phyloP scores from a whole-genome alignment of 2,113 vertebrate species.

The Otocyon megalotis region DNA sequence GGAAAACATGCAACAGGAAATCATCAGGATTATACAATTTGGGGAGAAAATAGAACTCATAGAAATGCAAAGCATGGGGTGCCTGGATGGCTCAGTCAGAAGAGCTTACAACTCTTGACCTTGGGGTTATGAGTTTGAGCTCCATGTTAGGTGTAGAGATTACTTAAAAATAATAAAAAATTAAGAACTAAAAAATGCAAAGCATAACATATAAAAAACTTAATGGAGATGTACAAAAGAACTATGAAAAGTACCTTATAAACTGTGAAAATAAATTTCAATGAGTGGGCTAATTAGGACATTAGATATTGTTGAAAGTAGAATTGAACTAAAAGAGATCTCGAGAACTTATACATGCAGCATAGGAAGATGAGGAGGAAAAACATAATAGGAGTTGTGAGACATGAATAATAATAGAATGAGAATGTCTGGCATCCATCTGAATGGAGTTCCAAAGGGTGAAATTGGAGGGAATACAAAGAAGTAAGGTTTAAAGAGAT shows the following conservation, averaged over 20 bases:
- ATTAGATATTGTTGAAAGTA: background rate
- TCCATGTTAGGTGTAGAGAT: background rate
- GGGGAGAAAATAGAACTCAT: background rate
- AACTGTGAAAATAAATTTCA: background rate
- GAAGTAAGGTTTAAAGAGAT: background rate
- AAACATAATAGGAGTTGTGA: background rate
- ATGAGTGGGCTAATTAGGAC: background rate
- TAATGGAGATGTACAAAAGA: background rate
- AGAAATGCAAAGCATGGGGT: background rate
- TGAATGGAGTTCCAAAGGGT: background rate
- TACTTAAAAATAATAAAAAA: background rate
- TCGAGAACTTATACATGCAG: background rate
- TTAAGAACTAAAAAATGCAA: background rate
- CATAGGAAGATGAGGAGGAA: background rate
- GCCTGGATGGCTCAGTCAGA: background rate
- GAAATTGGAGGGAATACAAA: background rate
- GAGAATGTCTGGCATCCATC: background rate
- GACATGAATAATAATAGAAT: background rate
- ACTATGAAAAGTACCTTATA: background rate
- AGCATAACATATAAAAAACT: background rate
- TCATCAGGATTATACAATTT: background rate
- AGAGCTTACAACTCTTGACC: background rate
- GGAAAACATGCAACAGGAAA: background rate
- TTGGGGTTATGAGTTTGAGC: background rate
- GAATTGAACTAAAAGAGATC: background rate